phyloP scores from a whole-genome alignment of 2,113 vertebrate genomes.

The Melanerpes aurifrons region DNA sequence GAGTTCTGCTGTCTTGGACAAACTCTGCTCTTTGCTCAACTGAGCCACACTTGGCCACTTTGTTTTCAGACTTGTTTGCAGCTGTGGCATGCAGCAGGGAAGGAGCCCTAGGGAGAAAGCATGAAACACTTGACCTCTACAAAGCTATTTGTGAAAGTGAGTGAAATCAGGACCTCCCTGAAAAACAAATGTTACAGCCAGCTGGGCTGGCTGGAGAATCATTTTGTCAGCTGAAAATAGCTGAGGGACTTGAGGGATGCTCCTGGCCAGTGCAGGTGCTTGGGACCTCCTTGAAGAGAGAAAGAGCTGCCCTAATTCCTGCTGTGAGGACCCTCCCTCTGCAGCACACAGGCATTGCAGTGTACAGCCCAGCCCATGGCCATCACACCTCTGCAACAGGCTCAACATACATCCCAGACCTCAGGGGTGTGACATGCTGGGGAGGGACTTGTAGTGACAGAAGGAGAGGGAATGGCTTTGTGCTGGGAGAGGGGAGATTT shows the following conservation, averaged over 20 bases:
- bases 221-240: background rate
- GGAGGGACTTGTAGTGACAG: no score
- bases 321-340: background rate
- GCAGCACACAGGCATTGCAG: background rate
- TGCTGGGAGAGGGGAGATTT: no score
- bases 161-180: constrained; percentile 8
- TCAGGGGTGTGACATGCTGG: background rate
- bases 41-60: background rate
- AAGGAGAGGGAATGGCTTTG: no score
- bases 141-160: constrained; percentile 19
- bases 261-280: background rate
- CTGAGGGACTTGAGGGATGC: background rate
- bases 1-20: background rate
- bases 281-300: background rate
- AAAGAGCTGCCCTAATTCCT: background rate
- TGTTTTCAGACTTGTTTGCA: background rate
- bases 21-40: background rate
- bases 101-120: background rate
- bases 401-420: background rate
- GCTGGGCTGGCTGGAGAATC: background rate
- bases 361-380: accelerated
- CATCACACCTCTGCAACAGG: background rate
- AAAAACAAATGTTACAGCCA: constrained; percentile 28
- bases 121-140: constrained; percentile 4
- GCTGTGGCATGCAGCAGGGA: background rate